Base-by-base conservation (phyloP, 2,888 invertebrate species). In the Lamellibrachia satsuma region DNA sequence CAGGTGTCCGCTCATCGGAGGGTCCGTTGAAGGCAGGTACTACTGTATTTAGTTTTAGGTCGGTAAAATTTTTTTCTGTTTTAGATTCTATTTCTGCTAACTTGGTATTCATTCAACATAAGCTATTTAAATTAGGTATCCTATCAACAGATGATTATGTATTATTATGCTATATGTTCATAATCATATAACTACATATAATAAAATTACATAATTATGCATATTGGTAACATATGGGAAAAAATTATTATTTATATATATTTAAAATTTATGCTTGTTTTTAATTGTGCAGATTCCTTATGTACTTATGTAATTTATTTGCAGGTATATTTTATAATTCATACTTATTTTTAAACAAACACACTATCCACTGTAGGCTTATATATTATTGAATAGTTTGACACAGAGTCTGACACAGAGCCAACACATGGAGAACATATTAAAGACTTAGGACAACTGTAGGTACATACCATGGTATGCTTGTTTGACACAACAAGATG, bases 31-130 rank as follows among this genome's bases (percentile, higher is more conserved):
- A 39, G 39, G 39, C 39, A 39, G 39, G 39, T 39, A 39, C 39
- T 39, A 39, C 39, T 39, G 39, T 90, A 52, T 51, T 92, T 7
- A 90, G 90, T 60, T 93, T 93, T 52, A 52, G 52, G 57, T 52
- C 15, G 15, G 22, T 15, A 39, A 39, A 75, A 75, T 75, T 15
- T 22, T 22, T 22, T 15, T 11, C 1, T 55, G 15, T 4, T 75
- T 75, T 75, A 75, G 75, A 75, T 75, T 11, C 15, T 75, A 75
- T 75, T 75, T 75, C 75, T 75, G 4, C 15, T 22, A 75, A 75
- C 75, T 22, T 22, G 15, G 75, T 75, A 75, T n/a, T 22, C 57
- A 39, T 57, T 3, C 8, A 57, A 15, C 6, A n/a, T 75, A 75
- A 22, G 39, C 39, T 39, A 75, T 75, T 3, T 75, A 22, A n/a